phyloP scores from a whole-genome alignment of 2,113 vertebrate genomes.

The Grantiella picta region DNA sequence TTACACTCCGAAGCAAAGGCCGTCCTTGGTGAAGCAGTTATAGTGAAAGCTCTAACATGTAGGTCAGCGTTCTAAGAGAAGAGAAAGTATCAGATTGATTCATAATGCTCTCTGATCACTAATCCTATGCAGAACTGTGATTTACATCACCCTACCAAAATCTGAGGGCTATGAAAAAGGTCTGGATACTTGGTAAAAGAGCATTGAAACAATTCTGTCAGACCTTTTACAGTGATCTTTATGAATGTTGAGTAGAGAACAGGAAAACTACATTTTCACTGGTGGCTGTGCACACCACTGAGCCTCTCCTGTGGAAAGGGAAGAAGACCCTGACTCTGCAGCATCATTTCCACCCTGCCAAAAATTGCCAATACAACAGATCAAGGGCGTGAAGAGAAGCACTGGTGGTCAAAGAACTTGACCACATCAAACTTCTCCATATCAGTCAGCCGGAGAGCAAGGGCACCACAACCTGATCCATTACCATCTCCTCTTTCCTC shows the following conservation, averaged over 20 bases:
- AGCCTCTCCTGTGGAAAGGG: background rate
- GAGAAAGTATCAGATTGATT: constrained; percentile 27
- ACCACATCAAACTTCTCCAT: background rate
- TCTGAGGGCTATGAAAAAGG: background rate
- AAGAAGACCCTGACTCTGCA: background rate
- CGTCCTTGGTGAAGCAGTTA: background rate
- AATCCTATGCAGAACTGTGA: constrained; percentile 15
- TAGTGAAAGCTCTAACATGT: background rate
- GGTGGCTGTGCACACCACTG: accelerated
- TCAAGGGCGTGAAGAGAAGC: background rate
- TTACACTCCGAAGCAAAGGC: background rate
- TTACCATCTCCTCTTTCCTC: background rate
- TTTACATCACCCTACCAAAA: background rate
- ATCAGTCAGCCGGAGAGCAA: background rate
- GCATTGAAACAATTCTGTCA: background rate
- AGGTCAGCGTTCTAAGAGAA: constrained; percentile 26
- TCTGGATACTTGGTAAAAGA: background rate
- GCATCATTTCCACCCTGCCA: background rate
- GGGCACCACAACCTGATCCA: background rate
- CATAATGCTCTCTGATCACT: constrained; percentile 36
- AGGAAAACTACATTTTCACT: background rate
- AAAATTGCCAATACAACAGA: background rate
- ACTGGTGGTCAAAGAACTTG: background rate
- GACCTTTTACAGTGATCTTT: background rate
- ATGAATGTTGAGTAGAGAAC: background rate